phyloP scores from a whole-genome alignment of 1,140 invertebrate species.

The Neodiprion fabricii region DNA sequence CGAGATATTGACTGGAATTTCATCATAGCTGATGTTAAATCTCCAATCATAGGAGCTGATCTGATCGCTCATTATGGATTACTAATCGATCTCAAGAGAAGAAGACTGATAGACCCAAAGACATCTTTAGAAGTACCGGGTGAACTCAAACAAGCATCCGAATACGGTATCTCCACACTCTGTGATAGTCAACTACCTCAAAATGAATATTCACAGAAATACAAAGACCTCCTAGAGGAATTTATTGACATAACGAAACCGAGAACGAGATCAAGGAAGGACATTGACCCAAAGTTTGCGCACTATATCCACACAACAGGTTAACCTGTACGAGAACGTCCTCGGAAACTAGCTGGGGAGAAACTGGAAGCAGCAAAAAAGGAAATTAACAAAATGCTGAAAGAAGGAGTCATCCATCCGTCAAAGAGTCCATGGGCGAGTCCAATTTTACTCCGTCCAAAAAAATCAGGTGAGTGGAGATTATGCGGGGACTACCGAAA shows the following conservation, averaged over 20 bases:
- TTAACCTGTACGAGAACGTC: slow-evolving; percentile 28
- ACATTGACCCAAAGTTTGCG: slow-evolving; percentile 10
- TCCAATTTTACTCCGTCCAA: slow-evolving; percentile 30
- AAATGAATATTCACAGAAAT: slow-evolving; percentile 22
- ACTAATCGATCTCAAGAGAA: slow-evolving; percentile 39
- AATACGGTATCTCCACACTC: slow-evolving; percentile 18
- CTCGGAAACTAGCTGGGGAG: slow-evolving; percentile 9
- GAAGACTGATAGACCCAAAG: slow-evolving; percentile 37
- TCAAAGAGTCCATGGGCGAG: slow-evolving; percentile 23
- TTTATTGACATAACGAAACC: slow-evolving; percentile 37
- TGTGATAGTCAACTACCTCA: background rate
- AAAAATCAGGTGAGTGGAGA: slow-evolving; percentile 31
- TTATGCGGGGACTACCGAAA: slow-evolving; percentile 40
- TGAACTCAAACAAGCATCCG: background rate
- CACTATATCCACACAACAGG: slow-evolving; percentile 38
- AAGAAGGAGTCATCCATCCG: slow-evolving; percentile 21
- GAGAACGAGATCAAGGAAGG: background rate
- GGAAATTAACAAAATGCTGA: slow-evolving; percentile 21
- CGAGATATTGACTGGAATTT: slow-evolving; percentile 47
- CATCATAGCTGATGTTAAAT: slow-evolving; percentile 44
- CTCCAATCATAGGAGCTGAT: slow-evolving; percentile 53
- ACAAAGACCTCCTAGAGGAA: slow-evolving; percentile 24
- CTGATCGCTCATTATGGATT: slow-evolving; percentile 44
- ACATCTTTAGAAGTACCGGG: slow-evolving; percentile 17
- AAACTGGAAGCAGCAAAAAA: slow-evolving; percentile 18